Evolutionary conservation across 2,113 vertebrate genomes (phyloP).

Genomic region (Syrrhaptes paradoxus): DNA sequence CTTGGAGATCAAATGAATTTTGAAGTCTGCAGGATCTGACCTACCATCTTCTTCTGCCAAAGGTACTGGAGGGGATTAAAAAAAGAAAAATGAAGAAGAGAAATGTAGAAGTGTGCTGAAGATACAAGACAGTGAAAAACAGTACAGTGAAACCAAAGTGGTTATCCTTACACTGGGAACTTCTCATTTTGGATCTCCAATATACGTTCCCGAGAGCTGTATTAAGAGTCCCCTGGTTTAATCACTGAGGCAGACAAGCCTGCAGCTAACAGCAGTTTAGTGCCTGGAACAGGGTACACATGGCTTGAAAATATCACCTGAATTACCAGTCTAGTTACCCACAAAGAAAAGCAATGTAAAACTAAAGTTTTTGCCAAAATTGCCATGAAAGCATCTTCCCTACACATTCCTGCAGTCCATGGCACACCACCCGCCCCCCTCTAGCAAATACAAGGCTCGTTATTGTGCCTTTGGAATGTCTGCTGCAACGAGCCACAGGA

Average conservation of each 20-base stretch:
- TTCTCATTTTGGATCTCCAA: not conserved
- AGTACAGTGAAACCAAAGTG: not conserved
- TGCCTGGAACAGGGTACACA: not conserved
- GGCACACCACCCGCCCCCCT: not conserved
- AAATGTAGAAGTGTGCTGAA: not conserved
- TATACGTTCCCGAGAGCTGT: not conserved
- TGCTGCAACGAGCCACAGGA: not conserved
- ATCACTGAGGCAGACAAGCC: not conserved
- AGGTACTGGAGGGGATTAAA: not conserved
- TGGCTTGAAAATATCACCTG: not conserved
- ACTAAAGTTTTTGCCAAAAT: not conserved
- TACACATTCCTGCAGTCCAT: not conserved
- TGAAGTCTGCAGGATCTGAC: not conserved
- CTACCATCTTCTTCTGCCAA: not conserved
- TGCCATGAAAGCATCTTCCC: not conserved
- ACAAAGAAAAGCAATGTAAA: not conserved
- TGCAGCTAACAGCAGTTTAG: not conserved
- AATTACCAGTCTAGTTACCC: not conserved
- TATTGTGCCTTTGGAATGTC: not conserved
- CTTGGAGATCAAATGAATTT: conserved; percentile 1
- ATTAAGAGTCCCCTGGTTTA: not conserved
- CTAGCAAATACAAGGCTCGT: not conserved
- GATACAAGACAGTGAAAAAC: not conserved
- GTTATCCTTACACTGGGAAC: not conserved
- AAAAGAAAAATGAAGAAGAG: no score